Conservation (phyloP, 2,797 vertebrate genomes). For the Sebastes melanostomus region DNA sequence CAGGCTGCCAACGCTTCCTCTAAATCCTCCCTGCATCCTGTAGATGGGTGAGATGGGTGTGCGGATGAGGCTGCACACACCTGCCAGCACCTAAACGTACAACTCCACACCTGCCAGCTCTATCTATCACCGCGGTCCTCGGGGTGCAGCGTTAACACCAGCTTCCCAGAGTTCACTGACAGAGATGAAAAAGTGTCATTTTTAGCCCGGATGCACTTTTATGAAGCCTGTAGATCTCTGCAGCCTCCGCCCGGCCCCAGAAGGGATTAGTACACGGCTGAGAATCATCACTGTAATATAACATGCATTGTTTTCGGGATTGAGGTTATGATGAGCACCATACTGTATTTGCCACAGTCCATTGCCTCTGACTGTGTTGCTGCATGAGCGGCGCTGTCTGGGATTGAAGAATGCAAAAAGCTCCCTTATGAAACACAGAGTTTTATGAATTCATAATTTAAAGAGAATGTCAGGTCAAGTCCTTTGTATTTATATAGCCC, state of each 20-base stretch:
- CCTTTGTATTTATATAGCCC: not conserved
- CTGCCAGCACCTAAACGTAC: not conserved
- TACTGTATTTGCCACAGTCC: not conserved
- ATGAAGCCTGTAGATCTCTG: slow-evolving; percentile 44
- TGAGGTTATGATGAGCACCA: not conserved
- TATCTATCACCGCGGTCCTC: slow-evolving; percentile 2
- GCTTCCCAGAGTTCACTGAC: not conserved
- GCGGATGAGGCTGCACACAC: slow-evolving; percentile 3
- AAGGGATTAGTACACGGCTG: slow-evolving; percentile 13
- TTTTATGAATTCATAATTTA: slow-evolving; percentile 37
- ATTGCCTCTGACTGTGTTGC: not conserved
- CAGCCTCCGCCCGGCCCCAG: slow-evolving; percentile 8
- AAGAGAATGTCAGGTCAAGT: not conserved
- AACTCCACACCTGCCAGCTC: slow-evolving; percentile 2
- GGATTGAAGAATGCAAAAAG: not conserved
- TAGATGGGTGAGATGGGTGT: not conserved
- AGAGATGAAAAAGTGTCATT: slow-evolving; percentile 11
- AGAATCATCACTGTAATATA: slow-evolving; percentile 47
- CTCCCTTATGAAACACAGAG: not conserved
- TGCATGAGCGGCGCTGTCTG: not conserved
- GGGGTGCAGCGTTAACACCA: slow-evolving; percentile 14
- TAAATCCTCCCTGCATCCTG: not conserved
- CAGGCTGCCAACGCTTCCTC: not conserved
- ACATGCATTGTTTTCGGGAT: slow-evolving; percentile 27
- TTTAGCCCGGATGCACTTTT: slow-evolving; percentile 18